These are phyloP conservation scores for Dexiosoma caninum DNA, from an alignment of 2,888 invertebrate genomes.

Conservation along the genomic window DNA sequence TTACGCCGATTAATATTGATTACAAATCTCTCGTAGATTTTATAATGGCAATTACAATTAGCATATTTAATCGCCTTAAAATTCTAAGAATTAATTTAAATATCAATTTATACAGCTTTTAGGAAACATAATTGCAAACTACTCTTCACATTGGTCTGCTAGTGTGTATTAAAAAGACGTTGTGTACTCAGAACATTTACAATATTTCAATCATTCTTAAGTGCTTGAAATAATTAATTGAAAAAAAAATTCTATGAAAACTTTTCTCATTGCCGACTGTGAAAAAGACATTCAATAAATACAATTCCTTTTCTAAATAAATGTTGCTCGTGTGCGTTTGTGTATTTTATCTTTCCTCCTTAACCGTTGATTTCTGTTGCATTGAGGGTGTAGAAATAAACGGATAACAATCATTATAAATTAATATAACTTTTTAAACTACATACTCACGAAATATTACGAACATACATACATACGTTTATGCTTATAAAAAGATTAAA, in stretches of 20 bases:
- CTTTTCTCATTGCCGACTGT: constrained; percentile 31
- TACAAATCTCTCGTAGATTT: too few relatives aligned
- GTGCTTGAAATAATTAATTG: background rate
- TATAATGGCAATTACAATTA: too few relatives aligned
- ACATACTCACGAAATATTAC: background rate
- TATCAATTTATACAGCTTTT: background rate
- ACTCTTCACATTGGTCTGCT: too few relatives aligned
- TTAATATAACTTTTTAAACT: constrained; percentile 3
- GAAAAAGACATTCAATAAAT: constrained; percentile 41
- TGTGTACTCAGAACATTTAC: background rate
- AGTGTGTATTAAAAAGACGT: too few relatives aligned
- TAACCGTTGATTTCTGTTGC: background rate
- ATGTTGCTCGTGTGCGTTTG: background rate
- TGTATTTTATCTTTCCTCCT: too few relatives aligned
- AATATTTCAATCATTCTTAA: constrained; percentile 19
- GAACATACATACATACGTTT: background rate
- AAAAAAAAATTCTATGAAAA: constrained; percentile 24
- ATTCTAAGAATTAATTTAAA: background rate
- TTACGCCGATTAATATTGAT: background rate
- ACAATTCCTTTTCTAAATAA: background rate
- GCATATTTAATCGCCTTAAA: background rate
- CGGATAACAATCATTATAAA: constrained; percentile 39
- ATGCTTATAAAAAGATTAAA: background rate
- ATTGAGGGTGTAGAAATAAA: constrained; percentile 14
- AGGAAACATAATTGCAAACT: background rate